These are phyloP conservation scores for Rotaria macrura DNA, from an alignment of 2,888 invertebrate genomes.

Conservation along the genomic window DNA sequence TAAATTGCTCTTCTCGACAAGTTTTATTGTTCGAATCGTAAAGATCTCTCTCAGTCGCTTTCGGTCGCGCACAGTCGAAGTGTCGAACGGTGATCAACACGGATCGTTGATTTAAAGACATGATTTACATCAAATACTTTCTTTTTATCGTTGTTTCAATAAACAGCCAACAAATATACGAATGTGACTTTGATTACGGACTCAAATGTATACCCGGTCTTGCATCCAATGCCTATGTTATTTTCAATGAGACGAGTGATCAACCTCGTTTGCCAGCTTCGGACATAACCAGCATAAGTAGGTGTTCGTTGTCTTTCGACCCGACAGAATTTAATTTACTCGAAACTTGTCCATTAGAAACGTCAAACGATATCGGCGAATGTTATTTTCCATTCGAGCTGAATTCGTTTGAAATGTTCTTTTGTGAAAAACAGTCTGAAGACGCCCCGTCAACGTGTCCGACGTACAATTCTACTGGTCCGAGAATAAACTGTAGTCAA, in stretches of 20 bases:
- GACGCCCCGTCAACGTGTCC: not conserved
- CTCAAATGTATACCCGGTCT: not conserved
- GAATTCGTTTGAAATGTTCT: not conserved
- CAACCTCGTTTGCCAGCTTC: not conserved
- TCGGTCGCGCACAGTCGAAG: no score
- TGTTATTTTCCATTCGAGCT: not conserved
- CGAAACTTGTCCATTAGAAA: not conserved
- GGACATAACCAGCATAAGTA: not conserved
- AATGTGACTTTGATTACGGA: not conserved
- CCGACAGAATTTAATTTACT: not conserved
- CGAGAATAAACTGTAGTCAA: not conserved
- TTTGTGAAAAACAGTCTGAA: not conserved
- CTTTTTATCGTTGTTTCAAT: not conserved
- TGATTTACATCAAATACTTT: not conserved
- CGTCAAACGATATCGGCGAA: not conserved
- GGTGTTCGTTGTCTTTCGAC: no score
- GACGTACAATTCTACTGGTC: not conserved
- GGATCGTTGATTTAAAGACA: not conserved
- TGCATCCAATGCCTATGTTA: not conserved
- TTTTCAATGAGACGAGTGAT: not conserved
- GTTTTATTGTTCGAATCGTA: not conserved
- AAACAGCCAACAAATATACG: not conserved
- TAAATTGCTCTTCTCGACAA: no score
- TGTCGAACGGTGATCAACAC: no score
- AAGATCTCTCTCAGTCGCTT: not conserved